A percentile compares a stretch with the other conserved stretches of the same genome.
phyloP scores from a whole-genome alignment of 2,888 invertebrate species.

The Gortyna flavago region DNA sequence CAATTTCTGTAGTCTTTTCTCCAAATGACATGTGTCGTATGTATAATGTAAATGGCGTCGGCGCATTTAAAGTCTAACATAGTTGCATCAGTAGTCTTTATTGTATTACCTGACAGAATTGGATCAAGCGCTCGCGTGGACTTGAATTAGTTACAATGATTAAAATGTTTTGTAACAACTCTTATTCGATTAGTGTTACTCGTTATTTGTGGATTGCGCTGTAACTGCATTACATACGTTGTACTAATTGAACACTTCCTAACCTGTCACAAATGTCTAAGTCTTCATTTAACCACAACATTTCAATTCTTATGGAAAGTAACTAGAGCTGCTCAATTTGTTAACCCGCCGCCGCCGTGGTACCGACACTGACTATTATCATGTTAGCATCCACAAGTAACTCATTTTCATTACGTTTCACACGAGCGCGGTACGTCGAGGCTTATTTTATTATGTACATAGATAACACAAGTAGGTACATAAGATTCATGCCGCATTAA shows the following conservation, averaged over 20 bases:
- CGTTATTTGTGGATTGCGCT: not conserved
- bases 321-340: not conserved
- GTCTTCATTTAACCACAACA: not conserved
- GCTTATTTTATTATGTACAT: conserved; percentile 46
- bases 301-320: not conserved
- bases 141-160: not conserved
- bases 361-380: not conserved
- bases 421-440: conserved; percentile 23
- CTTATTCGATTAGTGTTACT: not conserved
- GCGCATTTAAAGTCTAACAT: not conserved
- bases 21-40: not conserved
- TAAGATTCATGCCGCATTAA: not conserved
- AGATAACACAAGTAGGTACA: conserved; percentile 22
- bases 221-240: not conserved
- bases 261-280: not conserved
- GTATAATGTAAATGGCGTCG: not conserved
- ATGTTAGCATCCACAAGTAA: conserved; percentile 6
- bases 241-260: no score
- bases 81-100: not conserved
- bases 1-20: not conserved
- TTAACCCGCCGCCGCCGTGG: not conserved
- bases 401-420: conserved; percentile 21
- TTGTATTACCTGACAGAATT: conserved; percentile 1
- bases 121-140: not conserved
- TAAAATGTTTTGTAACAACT: not conserved